Percentiles rank a stretch among this genome's conserved stretches.
Conservation (phyloP, 2,113 vertebrate species). For the Haplotaxodon microlepis region DNA sequence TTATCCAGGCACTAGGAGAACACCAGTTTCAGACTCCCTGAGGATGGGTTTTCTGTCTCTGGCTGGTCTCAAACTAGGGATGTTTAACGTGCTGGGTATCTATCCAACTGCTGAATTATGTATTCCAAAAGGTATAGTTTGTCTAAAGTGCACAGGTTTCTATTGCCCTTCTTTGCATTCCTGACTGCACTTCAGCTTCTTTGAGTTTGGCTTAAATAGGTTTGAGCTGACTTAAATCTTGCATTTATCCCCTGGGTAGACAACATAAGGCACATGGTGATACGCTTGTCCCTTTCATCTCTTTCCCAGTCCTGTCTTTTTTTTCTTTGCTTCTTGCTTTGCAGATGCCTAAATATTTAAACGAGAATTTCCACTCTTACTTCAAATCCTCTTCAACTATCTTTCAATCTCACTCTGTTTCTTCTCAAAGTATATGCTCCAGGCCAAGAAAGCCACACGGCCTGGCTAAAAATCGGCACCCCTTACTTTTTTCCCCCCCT, state of each 20-base stretch:
- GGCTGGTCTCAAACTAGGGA: background rate
- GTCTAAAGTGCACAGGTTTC: background rate
- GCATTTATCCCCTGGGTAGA: constrained; percentile 34
- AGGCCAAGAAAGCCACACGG: constrained; percentile 15
- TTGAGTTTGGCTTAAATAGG: background rate
- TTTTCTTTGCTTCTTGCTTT: background rate
- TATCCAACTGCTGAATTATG: background rate
- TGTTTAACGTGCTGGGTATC: background rate
- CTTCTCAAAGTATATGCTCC: constrained; percentile 6
- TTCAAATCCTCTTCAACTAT: constrained; percentile 20
- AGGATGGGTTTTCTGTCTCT: background rate
- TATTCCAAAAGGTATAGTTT: background rate
- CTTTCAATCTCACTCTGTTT: constrained; percentile 10
- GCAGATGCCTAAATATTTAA: constrained; percentile 46
- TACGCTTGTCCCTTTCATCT: constrained; percentile 30
- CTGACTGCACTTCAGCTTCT: background rate
- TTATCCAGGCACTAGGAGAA: background rate
- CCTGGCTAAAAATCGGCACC: background rate
- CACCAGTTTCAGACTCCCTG: background rate
- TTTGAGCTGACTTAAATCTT: constrained; percentile 10
- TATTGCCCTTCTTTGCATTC: background rate
- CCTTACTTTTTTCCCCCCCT: background rate
- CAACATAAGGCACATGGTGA: constrained; percentile 7
- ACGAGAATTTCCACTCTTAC: constrained; percentile 5
- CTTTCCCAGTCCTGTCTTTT: background rate